phyloP scores from a whole-genome alignment of 1,140 invertebrate species.

The Zophobas atratus region DNA sequence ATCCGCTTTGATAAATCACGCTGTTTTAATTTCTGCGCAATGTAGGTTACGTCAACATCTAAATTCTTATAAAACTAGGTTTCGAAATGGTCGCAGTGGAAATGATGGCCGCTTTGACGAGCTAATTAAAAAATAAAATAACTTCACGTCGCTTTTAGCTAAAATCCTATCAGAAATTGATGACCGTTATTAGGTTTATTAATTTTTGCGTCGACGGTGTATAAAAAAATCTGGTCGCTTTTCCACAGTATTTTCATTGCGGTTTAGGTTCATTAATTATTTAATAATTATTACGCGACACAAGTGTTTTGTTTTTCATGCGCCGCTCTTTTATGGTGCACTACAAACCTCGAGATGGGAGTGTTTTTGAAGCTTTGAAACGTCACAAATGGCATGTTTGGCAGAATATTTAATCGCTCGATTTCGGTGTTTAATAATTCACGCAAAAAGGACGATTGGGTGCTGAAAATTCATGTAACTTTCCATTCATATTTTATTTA shows the following conservation, averaged over 20 bases:
- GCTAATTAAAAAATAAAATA: slow-evolving; percentile 31
- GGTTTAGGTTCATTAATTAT: not conserved
- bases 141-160: slow-evolving; percentile 22
- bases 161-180: slow-evolving; percentile 23
- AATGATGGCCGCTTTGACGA: slow-evolving; percentile 29
- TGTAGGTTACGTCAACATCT: slow-evolving; percentile 15
- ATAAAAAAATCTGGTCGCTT: not conserved
- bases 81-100: slow-evolving; percentile 25
- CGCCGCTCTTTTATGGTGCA: too few species aligned
- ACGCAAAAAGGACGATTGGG: too few species aligned
- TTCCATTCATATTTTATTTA: too few species aligned
- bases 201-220: not conserved
- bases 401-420: too few species aligned
- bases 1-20: slow-evolving; percentile 31
- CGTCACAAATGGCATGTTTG: too few species aligned
- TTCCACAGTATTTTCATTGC: too few species aligned
- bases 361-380: too few species aligned
- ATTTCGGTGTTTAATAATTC: too few species aligned
- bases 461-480: too few species aligned
- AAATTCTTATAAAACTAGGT: slow-evolving; percentile 18
- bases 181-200: slow-evolving; percentile 18
- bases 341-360: too few species aligned
- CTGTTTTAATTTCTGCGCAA: slow-evolving; percentile 24
- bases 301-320: not conserved
- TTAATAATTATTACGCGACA: not conserved